phyloP scores from a whole-genome alignment of 2,797 vertebrate species.

The Channallabes apus region DNA sequence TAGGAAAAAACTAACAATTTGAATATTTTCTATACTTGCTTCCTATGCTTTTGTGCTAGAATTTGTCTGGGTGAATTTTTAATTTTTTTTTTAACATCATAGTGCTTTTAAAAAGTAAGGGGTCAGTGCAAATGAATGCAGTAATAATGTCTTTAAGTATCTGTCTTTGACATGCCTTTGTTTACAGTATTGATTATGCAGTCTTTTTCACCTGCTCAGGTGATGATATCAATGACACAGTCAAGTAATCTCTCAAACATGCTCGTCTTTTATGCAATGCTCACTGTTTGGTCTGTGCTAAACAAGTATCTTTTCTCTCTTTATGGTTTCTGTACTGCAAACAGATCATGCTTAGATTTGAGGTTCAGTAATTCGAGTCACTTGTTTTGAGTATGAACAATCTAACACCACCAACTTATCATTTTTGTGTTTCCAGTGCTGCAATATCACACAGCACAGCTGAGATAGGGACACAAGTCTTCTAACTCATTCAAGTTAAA shows the following conservation, averaged over 20 bases:
- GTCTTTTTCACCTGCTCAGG: slow-evolving; percentile 9
- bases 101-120: background rate
- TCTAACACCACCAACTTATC: background rate
- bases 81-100: background rate
- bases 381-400: background rate
- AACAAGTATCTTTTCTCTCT: background rate
- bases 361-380: background rate
- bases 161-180: background rate
- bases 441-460: background rate
- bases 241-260: background rate
- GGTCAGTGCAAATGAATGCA: background rate
- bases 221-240: background rate
- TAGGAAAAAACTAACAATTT: background rate
- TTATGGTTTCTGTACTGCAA: background rate
- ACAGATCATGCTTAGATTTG: background rate
- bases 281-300: background rate
- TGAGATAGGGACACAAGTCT: background rate
- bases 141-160: background rate
- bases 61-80: background rate
- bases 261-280: background rate
- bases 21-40: background rate
- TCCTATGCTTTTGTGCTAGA: background rate
- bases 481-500: background rate
- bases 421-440: background rate
- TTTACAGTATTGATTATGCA: background rate